Evolutionary conservation across 2,888 invertebrate genomes (phyloP).

Genomic region (Pantelozetes paolii): DNA sequence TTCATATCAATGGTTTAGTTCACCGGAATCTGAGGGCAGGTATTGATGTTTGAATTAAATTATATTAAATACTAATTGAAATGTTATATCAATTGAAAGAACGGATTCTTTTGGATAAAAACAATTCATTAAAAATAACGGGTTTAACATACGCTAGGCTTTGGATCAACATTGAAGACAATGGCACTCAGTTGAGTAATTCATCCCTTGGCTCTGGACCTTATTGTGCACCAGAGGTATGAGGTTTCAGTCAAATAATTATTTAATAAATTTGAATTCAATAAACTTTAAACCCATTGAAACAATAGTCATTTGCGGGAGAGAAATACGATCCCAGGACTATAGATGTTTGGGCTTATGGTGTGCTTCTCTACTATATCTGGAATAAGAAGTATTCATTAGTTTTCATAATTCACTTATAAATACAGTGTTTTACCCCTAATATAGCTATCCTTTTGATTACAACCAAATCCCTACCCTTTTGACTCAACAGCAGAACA

Average conservation of each 20-base stretch:
- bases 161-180: background rate
- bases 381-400: background rate
- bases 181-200: background rate
- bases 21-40: constrained; percentile 83
- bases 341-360: background rate
- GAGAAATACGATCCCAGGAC: constrained; percentile 1
- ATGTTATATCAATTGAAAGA: background rate
- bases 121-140: background rate
- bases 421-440: background rate
- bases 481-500: background rate
- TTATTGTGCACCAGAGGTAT: background rate
- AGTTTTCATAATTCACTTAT: background rate
- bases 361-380: background rate
- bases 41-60: too few relatives aligned
- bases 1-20: constrained; percentile 85
- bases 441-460: background rate
- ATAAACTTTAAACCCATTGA: too few relatives aligned
- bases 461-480: background rate
- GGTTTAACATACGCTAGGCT: background rate
- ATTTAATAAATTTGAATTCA: too few relatives aligned
- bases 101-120: background rate
- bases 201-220: background rate
- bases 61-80: too few relatives aligned
- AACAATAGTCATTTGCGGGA: background rate
- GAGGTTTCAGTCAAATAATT: too few relatives aligned